These are phyloP conservation scores for Theonella swinhoei DNA, from an alignment of 37 sponge, comb jelly and placozoan genomes.

Conservation along the genomic window DNA sequence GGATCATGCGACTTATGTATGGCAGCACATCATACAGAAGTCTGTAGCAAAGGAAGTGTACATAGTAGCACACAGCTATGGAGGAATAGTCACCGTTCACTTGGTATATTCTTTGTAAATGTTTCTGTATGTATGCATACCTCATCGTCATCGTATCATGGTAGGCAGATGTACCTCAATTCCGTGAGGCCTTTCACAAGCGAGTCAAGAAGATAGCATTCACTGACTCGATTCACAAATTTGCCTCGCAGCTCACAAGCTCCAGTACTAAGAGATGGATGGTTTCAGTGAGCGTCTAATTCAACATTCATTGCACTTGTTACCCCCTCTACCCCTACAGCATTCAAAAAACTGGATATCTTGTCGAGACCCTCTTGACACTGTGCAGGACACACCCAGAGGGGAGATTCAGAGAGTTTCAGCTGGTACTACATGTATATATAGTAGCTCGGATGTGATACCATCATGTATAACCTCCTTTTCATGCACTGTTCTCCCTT, in stretches of 20 bases:
- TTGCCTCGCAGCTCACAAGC: neutral
- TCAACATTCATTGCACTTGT: neutral
- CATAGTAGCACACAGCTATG: constrained; percentile 91
- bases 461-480: neutral
- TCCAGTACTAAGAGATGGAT: neutral
- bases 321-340: constrained; percentile 11
- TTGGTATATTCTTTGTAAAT: constrained; percentile 33
- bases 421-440: constrained; percentile 45
- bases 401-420: constrained; percentile 47
- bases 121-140: constrained; percentile 19
- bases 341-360: constrained; percentile 72
- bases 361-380: constrained; percentile 18
- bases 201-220: constrained; percentile 82
- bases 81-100: constrained; percentile 68
- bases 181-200: constrained; percentile 37
- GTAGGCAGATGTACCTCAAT: neutral
- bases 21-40: constrained; percentile 62
- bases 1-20: constrained; percentile 78
- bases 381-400: neutral
- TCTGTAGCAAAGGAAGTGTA: constrained; percentile 50
- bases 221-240: constrained; percentile 83
- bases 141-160: no score
- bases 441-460: neutral
- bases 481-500: neutral
- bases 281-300: neutral